Conservation (phyloP, 2,888 invertebrate genomes). For the Sylvicola cinctus region DNA sequence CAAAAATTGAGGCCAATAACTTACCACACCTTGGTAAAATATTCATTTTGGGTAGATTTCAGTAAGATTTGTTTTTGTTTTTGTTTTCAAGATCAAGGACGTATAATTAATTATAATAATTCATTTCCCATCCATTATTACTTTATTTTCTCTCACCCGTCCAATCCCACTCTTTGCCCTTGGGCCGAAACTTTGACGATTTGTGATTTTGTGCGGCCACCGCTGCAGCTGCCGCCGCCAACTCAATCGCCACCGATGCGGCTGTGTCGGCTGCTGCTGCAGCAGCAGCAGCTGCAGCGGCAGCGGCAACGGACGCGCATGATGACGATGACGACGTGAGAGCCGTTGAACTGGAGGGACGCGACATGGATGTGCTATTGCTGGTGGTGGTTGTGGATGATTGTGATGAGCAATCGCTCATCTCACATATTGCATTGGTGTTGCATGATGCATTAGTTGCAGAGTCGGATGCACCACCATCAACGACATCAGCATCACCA, state of each 20-base stretch:
- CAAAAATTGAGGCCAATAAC: no score
- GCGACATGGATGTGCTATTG: slow-evolving; percentile 5
- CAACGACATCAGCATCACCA: slow-evolving; percentile 5
- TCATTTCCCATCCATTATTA: no score
- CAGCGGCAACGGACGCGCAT: slow-evolving; percentile 18
- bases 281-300: slow-evolving; percentile 5
- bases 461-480: neutral
- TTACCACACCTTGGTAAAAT: no score
- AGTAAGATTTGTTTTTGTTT: no score
- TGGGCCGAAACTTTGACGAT: slow-evolving; percentile 43
- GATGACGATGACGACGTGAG: slow-evolving; percentile 6
- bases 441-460: neutral
- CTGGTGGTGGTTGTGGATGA: slow-evolving; percentile 12
- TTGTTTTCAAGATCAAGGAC: no score
- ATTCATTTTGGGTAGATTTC: no score
- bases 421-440: neutral
- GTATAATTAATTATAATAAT: no score
- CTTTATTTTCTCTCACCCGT: neutral
- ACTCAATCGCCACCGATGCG: slow-evolving; percentile 8
- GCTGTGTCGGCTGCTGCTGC: slow-evolving; percentile 5
- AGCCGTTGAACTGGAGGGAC: slow-evolving; percentile 1
- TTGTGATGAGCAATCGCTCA: neutral
- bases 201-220: slow-evolving; percentile 25
- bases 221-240: slow-evolving; percentile 4
- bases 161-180: slow-evolving; percentile 57